Evolutionary conservation across 2,113 vertebrate genomes (phyloP).

Genomic region (Callorhinus ursinus): DNA sequence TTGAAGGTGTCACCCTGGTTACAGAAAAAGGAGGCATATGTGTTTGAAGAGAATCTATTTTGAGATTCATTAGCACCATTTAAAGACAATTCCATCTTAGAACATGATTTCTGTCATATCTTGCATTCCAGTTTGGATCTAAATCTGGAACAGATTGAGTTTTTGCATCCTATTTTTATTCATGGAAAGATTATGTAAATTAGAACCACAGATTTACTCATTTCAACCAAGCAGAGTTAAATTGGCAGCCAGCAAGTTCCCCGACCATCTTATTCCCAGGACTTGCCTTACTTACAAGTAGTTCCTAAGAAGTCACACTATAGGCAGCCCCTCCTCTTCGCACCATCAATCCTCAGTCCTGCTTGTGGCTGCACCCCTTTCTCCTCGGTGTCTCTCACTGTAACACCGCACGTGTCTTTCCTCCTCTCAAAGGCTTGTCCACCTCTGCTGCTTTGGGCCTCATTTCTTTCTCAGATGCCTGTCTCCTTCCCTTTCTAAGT

Average conservation of each 20-base stretch:
- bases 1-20: constrained; percentile 27
- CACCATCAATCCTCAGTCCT: not conserved
- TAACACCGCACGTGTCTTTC: not conserved
- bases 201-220: constrained; percentile 51
- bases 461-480: not conserved
- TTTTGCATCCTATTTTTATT: constrained; percentile 74
- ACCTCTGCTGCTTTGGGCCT: not conserved
- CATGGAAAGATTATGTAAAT: constrained; percentile 73
- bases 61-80: constrained; percentile 51
- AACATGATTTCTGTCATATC: constrained; percentile 63
- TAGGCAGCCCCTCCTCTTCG: not conserved
- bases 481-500: not conserved
- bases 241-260: constrained; percentile 32
- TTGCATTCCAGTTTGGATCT: constrained; percentile 59
- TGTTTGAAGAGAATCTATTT: not conserved
- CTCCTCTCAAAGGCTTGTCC: not conserved
- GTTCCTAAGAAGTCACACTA: not conserved
- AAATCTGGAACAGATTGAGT: constrained; percentile 73
- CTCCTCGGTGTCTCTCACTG: not conserved
- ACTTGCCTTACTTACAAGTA: not conserved
- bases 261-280: not conserved
- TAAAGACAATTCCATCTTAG: constrained; percentile 51
- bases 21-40: constrained; percentile 5
- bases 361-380: not conserved
- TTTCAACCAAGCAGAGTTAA: constrained; percentile 58